Percentiles rank a stretch among this genome's conserved stretches.
phyloP scores from a whole-genome alignment of 2,888 invertebrate species.

The Crossocerus cetratus region DNA sequence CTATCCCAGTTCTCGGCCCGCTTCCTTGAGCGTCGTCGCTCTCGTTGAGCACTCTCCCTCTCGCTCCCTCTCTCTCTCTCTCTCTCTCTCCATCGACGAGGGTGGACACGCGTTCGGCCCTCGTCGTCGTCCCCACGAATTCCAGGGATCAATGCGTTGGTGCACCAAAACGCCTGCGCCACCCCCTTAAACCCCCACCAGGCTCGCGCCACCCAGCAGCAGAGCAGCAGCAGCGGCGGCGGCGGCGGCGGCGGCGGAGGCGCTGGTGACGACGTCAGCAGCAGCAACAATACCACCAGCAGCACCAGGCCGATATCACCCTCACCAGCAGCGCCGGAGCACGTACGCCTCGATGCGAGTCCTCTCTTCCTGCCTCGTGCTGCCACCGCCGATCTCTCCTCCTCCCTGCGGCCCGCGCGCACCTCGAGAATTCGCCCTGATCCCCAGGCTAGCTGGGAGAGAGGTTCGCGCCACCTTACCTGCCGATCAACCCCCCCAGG shows the following conservation, averaged over 20 bases:
- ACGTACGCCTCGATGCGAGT: constrained; percentile 36
- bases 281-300: constrained; percentile 11
- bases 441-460: constrained; percentile 21
- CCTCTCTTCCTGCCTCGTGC: constrained; percentile 23
- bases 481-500: neutral
- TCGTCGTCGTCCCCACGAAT: constrained; percentile 67
- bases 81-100: constrained; percentile 25
- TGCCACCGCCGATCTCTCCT: constrained; percentile 12
- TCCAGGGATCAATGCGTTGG: constrained; percentile 77
- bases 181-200: constrained; percentile 65
- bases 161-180: constrained; percentile 80
- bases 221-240: constrained; percentile 37
- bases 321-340: constrained; percentile 24
- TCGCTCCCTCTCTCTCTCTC: neutral
- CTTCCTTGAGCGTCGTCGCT: too few relatives aligned
- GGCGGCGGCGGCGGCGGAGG: constrained; percentile 7
- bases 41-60: neutral
- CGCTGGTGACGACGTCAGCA: neutral
- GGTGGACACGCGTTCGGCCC: constrained; percentile 61
- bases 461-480: neutral
- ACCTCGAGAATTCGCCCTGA: constrained; percentile 1
- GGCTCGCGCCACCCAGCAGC: constrained; percentile 49
- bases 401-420: neutral
- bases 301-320: constrained; percentile 17
- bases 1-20: too few relatives aligned